These are phyloP conservation scores for Campaea margaritaria DNA, from an alignment of 2,888 invertebrate genomes.

Conservation along the genomic window DNA sequence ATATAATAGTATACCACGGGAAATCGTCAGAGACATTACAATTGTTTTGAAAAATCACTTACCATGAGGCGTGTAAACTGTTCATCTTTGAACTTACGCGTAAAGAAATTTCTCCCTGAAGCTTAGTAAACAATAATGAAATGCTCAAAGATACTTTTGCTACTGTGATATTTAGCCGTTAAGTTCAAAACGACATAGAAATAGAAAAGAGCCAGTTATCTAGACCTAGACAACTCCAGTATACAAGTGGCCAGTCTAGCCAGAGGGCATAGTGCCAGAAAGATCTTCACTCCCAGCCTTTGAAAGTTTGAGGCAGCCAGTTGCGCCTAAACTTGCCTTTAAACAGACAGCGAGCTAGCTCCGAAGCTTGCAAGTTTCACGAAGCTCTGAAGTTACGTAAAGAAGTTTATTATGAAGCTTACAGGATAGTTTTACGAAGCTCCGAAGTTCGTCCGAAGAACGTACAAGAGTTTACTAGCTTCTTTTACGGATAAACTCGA, in stretches of 20 bases:
- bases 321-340: constrained; percentile 49
- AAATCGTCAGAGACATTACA: no score
- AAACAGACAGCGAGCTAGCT: constrained; percentile 39
- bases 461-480: constrained; percentile 4
- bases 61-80: no score
- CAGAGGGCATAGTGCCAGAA: constrained; percentile 44
- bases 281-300: constrained; percentile 53
- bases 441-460: constrained; percentile 25
- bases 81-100: no score
- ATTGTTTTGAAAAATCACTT: no score
- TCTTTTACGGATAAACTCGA: no score
- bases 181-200: no score
- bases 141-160: no score
- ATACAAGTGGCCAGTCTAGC: constrained; percentile 19
- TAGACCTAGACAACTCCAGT: not conserved
- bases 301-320: constrained; percentile 52
- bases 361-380: constrained; percentile 20
- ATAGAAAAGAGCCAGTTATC: not conserved
- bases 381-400: constrained; percentile 17
- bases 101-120: no score
- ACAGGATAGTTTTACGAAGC: constrained; percentile 19
- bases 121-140: no score
- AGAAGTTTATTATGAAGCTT: constrained; percentile 17
- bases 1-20: no score
- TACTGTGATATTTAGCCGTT: no score